Evolutionary conservation across 1,140 invertebrate species (phyloP).

Genomic region (Uloborus diversus): DNA sequence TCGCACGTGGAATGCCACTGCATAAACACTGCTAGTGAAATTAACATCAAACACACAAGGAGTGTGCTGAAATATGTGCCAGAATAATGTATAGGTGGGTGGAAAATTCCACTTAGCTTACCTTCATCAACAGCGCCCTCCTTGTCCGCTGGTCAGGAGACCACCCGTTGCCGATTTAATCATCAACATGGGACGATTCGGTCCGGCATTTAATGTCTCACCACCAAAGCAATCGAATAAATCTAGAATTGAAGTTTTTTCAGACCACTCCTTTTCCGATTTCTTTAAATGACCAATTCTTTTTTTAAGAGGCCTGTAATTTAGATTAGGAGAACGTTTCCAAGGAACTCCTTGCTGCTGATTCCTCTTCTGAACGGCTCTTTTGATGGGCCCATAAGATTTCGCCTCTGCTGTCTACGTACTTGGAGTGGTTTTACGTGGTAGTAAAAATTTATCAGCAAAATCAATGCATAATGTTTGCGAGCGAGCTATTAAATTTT

Average conservation of each 20-base stretch:
- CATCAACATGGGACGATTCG: neutral
- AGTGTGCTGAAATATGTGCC: neutral
- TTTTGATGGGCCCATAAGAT: conserved; percentile 25
- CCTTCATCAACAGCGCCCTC: neutral
- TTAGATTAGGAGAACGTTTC: conserved; percentile 11
- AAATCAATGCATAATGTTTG: conserved; percentile 34
- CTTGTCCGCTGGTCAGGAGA: neutral
- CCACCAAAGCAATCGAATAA: conserved; percentile 26
- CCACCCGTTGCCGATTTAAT: neutral
- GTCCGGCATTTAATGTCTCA: conserved; percentile 4
- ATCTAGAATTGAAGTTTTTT: conserved; percentile 22
- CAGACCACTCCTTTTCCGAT: conserved; percentile 28
- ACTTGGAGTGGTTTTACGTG: neutral
- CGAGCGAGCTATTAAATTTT: conserved; percentile 36
- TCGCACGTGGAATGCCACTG: too few species aligned
- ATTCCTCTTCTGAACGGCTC: neutral
- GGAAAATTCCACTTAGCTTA: neutral
- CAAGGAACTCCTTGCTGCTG: neutral
- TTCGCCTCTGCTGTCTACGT: neutral
- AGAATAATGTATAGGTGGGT: neutral
- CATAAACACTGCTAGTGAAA: too few species aligned
- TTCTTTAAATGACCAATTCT: conserved; percentile 22
- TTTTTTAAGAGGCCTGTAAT: conserved; percentile 21
- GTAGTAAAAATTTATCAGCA: conserved; percentile 35
- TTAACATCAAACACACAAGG: neutral